Evolutionary conservation across 2,113 vertebrate genomes (phyloP).

Genomic region (Sebastes fasciatus): DNA sequence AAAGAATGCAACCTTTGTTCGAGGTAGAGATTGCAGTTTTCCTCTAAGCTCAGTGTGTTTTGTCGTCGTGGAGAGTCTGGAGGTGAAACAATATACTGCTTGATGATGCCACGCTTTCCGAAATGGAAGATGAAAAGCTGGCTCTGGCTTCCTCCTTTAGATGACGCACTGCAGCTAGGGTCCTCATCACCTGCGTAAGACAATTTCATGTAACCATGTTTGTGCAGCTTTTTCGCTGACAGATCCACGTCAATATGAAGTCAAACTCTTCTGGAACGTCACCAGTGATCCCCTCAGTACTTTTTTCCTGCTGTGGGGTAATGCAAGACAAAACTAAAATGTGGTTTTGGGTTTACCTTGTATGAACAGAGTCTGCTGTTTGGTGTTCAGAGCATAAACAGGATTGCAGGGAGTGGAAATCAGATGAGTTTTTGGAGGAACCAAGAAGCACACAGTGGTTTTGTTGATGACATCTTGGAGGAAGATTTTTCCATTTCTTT

Average conservation of each 20-base stretch:
- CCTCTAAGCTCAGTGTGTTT: slow-evolving; percentile 46
- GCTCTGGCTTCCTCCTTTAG: slow-evolving; percentile 30
- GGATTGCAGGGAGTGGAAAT: slow-evolving; percentile 83
- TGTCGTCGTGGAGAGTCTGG: slow-evolving; percentile 23
- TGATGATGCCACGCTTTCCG: slow-evolving; percentile 45
- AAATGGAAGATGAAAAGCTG: slow-evolving; percentile 73
- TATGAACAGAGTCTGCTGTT: slow-evolving; percentile 82
- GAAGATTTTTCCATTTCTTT: slow-evolving; percentile 81
- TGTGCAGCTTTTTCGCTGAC: background rate
- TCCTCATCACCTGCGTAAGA: slow-evolving; percentile 64
- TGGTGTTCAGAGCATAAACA: slow-evolving; percentile 79
- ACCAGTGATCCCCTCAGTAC: background rate
- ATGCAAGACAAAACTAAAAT: background rate
- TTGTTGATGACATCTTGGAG: slow-evolving; percentile 82
- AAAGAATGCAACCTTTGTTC: slow-evolving; percentile 70
- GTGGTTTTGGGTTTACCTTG: slow-evolving; percentile 77
- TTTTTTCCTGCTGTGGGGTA: background rate
- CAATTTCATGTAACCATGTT: background rate
- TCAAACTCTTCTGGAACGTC: background rate
- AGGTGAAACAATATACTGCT: slow-evolving; percentile 30
- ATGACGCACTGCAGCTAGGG: background rate
- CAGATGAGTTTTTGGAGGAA: slow-evolving; percentile 63
- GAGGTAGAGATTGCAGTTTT: slow-evolving; percentile 71
- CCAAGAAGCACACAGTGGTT: slow-evolving; percentile 80
- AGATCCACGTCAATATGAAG: background rate